These are phyloP conservation scores for Caligus rogercresseyi DNA, from an alignment of 1,140 invertebrate species.

Conservation along the genomic window DNA sequence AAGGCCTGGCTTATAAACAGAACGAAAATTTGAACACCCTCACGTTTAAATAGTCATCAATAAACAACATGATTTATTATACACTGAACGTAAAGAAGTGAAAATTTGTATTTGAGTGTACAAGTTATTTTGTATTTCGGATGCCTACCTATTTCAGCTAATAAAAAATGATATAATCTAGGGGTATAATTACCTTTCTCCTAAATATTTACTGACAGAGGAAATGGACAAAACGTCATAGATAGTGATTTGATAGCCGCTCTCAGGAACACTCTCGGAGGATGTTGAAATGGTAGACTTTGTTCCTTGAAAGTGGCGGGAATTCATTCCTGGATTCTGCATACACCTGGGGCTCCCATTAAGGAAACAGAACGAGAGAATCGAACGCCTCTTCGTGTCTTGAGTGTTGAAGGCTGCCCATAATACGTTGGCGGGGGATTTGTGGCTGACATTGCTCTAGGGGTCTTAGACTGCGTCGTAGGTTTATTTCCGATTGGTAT, in stretches of 20 bases:
- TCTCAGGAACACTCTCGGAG: conserved; percentile 14
- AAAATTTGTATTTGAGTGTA: too few relatives aligned
- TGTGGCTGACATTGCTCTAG: not conserved
- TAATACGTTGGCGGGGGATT: not conserved
- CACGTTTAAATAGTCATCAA: too few relatives aligned
- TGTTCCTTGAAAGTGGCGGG: not conserved
- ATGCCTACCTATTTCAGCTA: too few relatives aligned
- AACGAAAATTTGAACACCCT: too few relatives aligned
- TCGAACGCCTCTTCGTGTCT: not conserved
- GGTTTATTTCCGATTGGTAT: not conserved
- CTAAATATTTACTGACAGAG: conserved; percentile 19
- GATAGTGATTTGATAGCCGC: not conserved
- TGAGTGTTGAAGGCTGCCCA: not conserved
- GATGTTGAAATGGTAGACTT: not conserved
- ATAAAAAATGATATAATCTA: too few relatives aligned
- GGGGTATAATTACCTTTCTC: too few relatives aligned
- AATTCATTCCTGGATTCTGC: not conserved
- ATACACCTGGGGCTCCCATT: not conserved
- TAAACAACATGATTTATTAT: too few relatives aligned
- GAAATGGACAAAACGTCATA: conserved; percentile 19
- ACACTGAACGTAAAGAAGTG: too few relatives aligned
- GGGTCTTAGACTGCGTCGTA: not conserved
- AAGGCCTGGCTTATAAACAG: too few relatives aligned
- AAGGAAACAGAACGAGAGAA: not conserved
- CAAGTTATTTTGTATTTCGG: too few relatives aligned